Evolutionary conservation across 1,140 invertebrate genomes (phyloP).

Genomic region (Lethrus apterus): DNA sequence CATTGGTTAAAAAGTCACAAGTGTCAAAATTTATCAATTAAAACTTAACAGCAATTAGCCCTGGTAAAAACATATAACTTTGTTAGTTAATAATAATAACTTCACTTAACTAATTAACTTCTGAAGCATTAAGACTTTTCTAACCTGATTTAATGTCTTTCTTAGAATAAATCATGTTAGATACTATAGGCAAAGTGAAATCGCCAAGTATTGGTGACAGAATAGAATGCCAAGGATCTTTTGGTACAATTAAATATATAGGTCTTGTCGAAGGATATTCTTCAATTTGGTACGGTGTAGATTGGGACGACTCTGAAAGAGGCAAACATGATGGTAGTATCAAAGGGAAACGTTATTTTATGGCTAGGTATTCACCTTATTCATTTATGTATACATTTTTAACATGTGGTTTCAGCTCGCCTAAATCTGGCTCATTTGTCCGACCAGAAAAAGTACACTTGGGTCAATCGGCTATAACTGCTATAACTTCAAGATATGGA

Average conservation of each 20-base stretch:
- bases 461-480: conserved; percentile 60
- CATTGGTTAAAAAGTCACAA: too few species aligned
- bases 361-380: conserved; percentile 53
- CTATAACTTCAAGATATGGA: conserved; percentile 68
- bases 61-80: too few species aligned
- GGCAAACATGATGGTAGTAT: conserved; percentile 88
- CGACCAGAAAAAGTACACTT: conserved; percentile 70
- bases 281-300: conserved; percentile 77
- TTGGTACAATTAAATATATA: conserved; percentile 45
- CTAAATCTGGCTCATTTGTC: conserved; percentile 78
- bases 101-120: too few species aligned
- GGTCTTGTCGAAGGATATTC: conserved; percentile 48
- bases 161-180: conserved; percentile 15
- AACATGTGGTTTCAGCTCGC: conserved; percentile 43
- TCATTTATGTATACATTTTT: neutral
- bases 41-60: too few species aligned
- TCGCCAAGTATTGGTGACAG: conserved; percentile 26
- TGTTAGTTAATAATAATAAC: too few species aligned
- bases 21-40: too few species aligned
- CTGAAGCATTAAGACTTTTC: too few species aligned
- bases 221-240: conserved; percentile 35
- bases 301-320: conserved; percentile 82
- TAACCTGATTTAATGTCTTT: too few species aligned
- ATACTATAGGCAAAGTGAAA: too few species aligned
- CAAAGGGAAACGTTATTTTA: conserved; percentile 75